phyloP scores from a whole-genome alignment of 2,888 invertebrate genomes.

The Tuberolachnus salignus region DNA sequence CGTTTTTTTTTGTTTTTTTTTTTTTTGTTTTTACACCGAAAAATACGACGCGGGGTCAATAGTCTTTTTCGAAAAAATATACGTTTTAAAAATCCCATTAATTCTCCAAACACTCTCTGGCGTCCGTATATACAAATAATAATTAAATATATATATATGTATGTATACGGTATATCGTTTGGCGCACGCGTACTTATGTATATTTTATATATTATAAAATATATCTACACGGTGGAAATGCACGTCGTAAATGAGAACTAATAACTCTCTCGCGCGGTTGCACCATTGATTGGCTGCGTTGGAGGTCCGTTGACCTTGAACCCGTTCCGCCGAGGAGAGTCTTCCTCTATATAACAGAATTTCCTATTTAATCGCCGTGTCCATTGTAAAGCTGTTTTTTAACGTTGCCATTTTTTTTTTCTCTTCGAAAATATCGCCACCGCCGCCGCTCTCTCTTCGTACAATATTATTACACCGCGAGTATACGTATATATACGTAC shows the following conservation, averaged over 20 bases:
- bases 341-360: conserved; percentile 42
- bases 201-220: conserved; percentile 17
- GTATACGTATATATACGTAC: no score
- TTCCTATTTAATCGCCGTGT: conserved; percentile 53
- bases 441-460: conserved; percentile 20
- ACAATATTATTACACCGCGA: no score
- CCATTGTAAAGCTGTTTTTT: conserved; percentile 37
- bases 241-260: conserved; percentile 53
- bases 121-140: no score
- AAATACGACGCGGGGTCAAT: conserved; percentile 47
- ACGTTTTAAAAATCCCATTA: no score
- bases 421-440: conserved; percentile 26
- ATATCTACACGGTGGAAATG: neutral
- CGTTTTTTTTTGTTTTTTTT: conserved; percentile 46
- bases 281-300: conserved; percentile 51
- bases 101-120: no score
- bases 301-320: conserved; percentile 57
- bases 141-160: no score
- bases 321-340: conserved; percentile 51
- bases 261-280: conserved; percentile 43
- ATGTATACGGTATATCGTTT: no score
- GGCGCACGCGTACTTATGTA: neutral
- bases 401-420: conserved; percentile 52
- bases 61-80: conserved; percentile 39
- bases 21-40: conserved; percentile 4